Conservation (phyloP, 2,113 vertebrate species). For the Laterallus jamaicensis region DNA sequence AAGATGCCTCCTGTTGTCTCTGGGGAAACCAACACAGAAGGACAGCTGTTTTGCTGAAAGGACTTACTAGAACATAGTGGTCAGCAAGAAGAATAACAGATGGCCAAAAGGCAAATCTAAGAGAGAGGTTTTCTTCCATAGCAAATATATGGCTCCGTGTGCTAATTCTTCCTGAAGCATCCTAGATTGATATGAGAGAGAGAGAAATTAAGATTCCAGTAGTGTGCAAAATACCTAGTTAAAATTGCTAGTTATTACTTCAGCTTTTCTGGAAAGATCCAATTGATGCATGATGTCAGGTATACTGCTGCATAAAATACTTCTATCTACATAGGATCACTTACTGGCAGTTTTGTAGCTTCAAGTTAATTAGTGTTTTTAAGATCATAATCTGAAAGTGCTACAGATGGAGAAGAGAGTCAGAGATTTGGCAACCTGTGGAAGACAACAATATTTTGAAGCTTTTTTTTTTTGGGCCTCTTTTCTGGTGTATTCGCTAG, state of each 20-base stretch:
- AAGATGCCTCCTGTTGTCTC: neutral
- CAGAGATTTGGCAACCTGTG: neutral
- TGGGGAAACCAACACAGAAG: neutral
- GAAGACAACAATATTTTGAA: neutral
- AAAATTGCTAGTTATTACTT: neutral
- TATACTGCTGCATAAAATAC: neutral
- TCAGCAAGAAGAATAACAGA: constrained; percentile 94
- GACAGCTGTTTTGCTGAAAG: neutral
- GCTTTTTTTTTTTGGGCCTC: neutral
- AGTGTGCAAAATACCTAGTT: neutral
- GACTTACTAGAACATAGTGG: constrained; percentile 84
- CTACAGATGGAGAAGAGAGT: neutral
- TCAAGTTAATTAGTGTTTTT: neutral
- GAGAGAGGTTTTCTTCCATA: constrained; percentile 80
- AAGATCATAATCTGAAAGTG: neutral
- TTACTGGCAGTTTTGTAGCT: neutral
- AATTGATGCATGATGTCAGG: neutral
- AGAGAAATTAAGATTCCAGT: neutral
- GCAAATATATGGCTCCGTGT: constrained; percentile 84
- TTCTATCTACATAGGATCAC: neutral
- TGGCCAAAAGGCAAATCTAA: constrained; percentile 83
- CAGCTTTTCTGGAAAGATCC: neutral
- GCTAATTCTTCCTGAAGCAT: constrained; percentile 81
- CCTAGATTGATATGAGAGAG: constrained; percentile 73
- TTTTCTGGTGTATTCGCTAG: neutral